phyloP scores from a whole-genome alignment of 2,113 vertebrate genomes.

The Bos javanicus region DNA sequence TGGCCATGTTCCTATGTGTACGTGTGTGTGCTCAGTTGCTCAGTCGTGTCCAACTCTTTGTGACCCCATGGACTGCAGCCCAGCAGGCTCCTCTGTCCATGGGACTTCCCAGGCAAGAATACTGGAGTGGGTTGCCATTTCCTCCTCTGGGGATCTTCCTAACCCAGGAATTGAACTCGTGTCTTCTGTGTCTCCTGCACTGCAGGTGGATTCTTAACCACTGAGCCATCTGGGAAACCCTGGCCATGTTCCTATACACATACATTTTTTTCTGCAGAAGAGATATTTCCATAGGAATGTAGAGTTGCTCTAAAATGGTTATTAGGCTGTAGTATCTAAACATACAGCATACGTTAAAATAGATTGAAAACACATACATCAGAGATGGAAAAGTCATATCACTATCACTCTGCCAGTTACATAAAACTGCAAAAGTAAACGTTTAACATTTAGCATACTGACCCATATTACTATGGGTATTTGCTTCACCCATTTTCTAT shows the following conservation, averaged over 20 bases:
- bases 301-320: not conserved
- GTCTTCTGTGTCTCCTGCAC: not conserved
- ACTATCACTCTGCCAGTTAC: not conserved
- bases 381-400: not conserved
- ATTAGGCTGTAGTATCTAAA: not conserved
- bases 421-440: not conserved
- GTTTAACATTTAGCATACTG: not conserved
- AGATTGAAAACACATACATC: conserved; percentile 7
- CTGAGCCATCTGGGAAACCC: not conserved
- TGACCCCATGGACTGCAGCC: not conserved
- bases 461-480: not conserved
- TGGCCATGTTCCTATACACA: not conserved
- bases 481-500: not conserved
- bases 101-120: not conserved
- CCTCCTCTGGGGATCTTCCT: not conserved
- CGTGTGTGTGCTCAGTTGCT: not conserved
- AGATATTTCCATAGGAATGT: not conserved
- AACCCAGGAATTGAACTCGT: not conserved
- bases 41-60: not conserved
- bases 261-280: not conserved
- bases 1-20: not conserved
- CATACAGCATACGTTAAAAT: not conserved
- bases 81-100: not conserved
- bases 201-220: not conserved
- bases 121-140: not conserved